phyloP scores from a whole-genome alignment of 2,888 invertebrate genomes.

The Lagria hirta region DNA sequence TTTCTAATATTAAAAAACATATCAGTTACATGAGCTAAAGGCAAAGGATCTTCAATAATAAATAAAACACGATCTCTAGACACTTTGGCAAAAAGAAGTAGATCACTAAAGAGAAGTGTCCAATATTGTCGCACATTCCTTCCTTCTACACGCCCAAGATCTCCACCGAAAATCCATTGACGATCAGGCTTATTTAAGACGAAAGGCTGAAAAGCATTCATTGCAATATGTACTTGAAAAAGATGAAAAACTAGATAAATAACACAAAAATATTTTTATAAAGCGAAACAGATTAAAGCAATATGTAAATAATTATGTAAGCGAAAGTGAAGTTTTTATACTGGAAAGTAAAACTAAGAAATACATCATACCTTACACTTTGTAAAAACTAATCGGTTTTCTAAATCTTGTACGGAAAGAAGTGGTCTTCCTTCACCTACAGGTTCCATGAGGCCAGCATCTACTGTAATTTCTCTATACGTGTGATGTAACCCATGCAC shows the following conservation, averaged over 20 bases:
- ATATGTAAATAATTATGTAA: too few species aligned
- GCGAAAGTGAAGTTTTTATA: too few species aligned
- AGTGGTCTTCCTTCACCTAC: constrained; percentile 80
- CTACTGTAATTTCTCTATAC: constrained; percentile 81
- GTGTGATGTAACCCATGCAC: constrained; percentile 61
- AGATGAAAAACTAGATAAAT: too few species aligned
- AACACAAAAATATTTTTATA: too few species aligned
- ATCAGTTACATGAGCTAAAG: constrained; percentile 75
- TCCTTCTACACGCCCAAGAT: constrained; percentile 80
- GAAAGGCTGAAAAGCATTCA: constrained; percentile 63
- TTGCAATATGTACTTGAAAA: too few species aligned
- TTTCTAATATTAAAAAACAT: constrained; percentile 84
- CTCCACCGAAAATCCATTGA: constrained; percentile 89
- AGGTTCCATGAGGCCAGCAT: constrained; percentile 83
- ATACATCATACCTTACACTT: constrained; percentile 79
- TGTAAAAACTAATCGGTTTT: constrained; percentile 85
- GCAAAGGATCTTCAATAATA: constrained; percentile 84
- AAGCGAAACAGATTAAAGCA: too few species aligned
- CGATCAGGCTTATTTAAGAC: constrained; percentile 79
- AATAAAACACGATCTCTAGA: constrained; percentile 84
- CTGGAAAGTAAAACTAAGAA: too few species aligned
- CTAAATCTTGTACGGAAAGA: constrained; percentile 80
- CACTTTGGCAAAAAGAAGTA: constrained; percentile 82
- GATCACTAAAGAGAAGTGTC: constrained; percentile 82
- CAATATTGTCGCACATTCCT: constrained; percentile 80